phyloP scores from a whole-genome alignment of 2,113 vertebrate genomes.

The Pao palembangensis region DNA sequence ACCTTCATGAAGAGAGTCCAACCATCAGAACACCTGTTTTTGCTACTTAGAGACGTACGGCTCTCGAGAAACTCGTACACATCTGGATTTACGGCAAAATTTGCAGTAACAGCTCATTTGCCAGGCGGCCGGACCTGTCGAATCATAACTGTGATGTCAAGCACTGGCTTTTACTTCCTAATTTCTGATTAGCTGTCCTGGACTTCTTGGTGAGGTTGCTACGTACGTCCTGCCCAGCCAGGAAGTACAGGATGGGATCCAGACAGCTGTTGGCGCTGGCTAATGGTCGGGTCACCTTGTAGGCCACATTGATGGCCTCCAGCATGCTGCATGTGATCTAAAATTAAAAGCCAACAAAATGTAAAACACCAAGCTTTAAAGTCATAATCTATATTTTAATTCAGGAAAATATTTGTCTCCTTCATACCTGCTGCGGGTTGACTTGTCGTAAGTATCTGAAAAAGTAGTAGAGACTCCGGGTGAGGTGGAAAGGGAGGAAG shows the following conservation, averaged over 20 bases:
- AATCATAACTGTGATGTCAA: slow-evolving; percentile 47
- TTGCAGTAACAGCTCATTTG: background rate
- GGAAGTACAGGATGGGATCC: slow-evolving; percentile 93
- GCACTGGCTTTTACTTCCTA: background rate
- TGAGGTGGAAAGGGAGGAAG: slow-evolving; percentile 94
- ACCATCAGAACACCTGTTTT: background rate
- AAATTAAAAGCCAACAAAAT: background rate
- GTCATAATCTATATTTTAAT: background rate
- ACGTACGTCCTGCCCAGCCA: slow-evolving; percentile 84
- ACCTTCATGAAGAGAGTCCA: background rate
- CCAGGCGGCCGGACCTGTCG: background rate
- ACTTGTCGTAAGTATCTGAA: slow-evolving; percentile 80
- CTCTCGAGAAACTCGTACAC: background rate
- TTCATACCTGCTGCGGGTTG: slow-evolving; percentile 56
- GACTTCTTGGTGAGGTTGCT: slow-evolving; percentile 48
- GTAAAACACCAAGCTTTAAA: background rate
- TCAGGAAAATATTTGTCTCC: background rate
- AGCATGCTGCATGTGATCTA: slow-evolving; percentile 82
- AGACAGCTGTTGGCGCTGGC: slow-evolving; percentile 94
- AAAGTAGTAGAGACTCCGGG: slow-evolving; percentile 89
- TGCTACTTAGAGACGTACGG: background rate
- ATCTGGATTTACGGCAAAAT: background rate
- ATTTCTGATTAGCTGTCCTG: slow-evolving; percentile 8
- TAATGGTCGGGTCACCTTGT: slow-evolving; percentile 89
- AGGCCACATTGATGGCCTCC: slow-evolving; percentile 85